These are phyloP conservation scores for Sapayoa aenigma DNA, from an alignment of 2,113 vertebrate genomes.

Conservation along the genomic window DNA sequence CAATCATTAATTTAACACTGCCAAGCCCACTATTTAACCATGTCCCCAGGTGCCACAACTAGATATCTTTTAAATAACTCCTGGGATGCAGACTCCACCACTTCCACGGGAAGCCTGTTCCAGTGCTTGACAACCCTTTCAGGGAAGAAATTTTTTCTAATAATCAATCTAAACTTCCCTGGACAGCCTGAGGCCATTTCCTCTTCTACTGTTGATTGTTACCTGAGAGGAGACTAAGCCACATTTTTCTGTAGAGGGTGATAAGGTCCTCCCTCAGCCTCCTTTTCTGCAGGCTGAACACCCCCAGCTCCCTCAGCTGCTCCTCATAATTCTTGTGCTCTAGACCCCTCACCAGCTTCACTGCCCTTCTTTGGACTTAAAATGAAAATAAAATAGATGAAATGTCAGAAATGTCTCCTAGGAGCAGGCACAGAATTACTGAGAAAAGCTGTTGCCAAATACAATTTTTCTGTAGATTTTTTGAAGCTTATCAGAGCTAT, in stretches of 20 bases:
- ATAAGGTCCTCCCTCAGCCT: neutral
- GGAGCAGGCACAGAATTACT: neutral
- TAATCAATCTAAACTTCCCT: neutral
- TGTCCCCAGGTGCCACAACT: neutral
- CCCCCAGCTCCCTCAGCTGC: neutral
- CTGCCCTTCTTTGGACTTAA: neutral
- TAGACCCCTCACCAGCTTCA: neutral
- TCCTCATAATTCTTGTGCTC: neutral
- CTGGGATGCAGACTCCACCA: neutral
- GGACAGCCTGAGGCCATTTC: neutral
- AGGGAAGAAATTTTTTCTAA: neutral
- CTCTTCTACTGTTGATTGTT: neutral
- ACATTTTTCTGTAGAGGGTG: neutral
- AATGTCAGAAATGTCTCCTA: neutral
- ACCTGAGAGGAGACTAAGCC: neutral
- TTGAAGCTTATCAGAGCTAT: neutral
- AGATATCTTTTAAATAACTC: neutral
- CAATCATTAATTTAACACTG: neutral
- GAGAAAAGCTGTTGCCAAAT: neutral
- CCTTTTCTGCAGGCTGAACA: neutral
- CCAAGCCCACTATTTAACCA: neutral
- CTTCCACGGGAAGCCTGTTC: neutral
- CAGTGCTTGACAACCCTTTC: neutral
- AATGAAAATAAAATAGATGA: conserved; percentile 18
- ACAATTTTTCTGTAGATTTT: neutral